Evolutionary conservation across 2,888 invertebrate species (phyloP).

Genomic region (Mallateleia sp.): DNA sequence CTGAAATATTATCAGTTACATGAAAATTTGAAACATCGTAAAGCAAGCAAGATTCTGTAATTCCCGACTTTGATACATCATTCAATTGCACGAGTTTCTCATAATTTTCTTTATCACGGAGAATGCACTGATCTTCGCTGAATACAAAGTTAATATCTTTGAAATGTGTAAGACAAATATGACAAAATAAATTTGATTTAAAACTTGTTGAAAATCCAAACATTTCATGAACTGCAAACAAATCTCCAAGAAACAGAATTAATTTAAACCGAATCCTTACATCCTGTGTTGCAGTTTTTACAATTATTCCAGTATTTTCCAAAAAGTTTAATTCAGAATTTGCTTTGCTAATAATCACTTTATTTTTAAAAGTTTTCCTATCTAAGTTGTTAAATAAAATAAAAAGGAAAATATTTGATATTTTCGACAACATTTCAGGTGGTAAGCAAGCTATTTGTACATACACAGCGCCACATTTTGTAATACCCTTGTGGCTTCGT

Average conservation of each 20-base stretch:
- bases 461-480: conserved; percentile 40
- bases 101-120: conserved; percentile 52
- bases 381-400: conserved; percentile 75
- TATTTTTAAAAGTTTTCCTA: conserved; percentile 63
- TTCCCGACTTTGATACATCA: conserved; percentile 32
- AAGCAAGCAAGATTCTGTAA: conserved; percentile 34
- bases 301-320: conserved; percentile 63
- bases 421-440: conserved; percentile 58
- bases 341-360: conserved; percentile 61
- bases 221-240: conserved; percentile 59
- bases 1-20: conserved; percentile 42
- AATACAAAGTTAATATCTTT: conserved; percentile 45
- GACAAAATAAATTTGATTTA: conserved; percentile 58
- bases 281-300: too few species aligned
- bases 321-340: conserved; percentile 73
- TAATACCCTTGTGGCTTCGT: conserved; percentile 30
- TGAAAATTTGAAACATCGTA: conserved; percentile 41
- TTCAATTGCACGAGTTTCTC: conserved; percentile 14
- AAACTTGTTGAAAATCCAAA: conserved; percentile 70
- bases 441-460: conserved; percentile 66
- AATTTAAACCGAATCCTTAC: conserved; percentile 34
- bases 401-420: conserved; percentile 76
- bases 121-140: conserved; percentile 41
- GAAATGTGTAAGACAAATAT: conserved; percentile 53
- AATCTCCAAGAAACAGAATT: conserved; percentile 68